A percentile compares a stretch with the other conserved stretches of the same genome.
These are phyloP conservation scores for Takifugu rubripes DNA, from an alignment of 2,797 vertebrate species.

Conservation along the genomic window DNA sequence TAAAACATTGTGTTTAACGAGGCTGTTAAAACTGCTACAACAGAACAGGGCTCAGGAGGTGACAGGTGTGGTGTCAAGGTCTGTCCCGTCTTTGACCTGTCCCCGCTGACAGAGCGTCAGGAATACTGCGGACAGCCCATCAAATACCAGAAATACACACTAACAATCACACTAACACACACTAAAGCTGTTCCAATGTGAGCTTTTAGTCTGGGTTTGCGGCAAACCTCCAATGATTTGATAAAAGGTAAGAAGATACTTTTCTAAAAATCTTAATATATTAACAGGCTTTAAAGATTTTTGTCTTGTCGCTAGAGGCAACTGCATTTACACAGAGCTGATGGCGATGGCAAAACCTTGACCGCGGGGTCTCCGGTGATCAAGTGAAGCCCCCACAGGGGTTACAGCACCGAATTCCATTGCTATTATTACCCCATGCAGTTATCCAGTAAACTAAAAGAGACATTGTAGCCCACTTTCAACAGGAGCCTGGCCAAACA, in stretches of 20 bases:
- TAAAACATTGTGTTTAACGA: slow-evolving; percentile 3
- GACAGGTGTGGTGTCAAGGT: slow-evolving; percentile 43
- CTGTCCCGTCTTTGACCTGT: slow-evolving; percentile 55
- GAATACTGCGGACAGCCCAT: slow-evolving; percentile 12
- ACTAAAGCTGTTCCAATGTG: slow-evolving; percentile 14
- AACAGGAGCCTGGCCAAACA: slow-evolving; percentile 24
- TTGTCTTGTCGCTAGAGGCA: slow-evolving; percentile 16
- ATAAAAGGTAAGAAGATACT: neutral
- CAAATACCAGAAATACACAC: slow-evolving; percentile 46
- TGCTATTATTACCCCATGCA: slow-evolving; percentile 57
- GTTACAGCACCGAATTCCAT: slow-evolving; percentile 50
- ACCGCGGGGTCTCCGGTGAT: slow-evolving; percentile 33
- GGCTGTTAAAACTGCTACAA: slow-evolving; percentile 11
- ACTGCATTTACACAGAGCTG: slow-evolving; percentile 27
- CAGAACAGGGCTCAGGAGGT: slow-evolving; percentile 23
- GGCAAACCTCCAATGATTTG: neutral
- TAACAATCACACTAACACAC: slow-evolving; percentile 39
- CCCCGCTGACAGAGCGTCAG: slow-evolving; percentile 28
- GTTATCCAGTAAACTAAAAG: slow-evolving; percentile 32
- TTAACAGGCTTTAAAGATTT: slow-evolving; percentile 14
- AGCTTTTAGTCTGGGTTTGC: no score
- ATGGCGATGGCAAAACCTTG: slow-evolving; percentile 38
- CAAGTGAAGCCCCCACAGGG: slow-evolving; percentile 23
- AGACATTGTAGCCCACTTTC: slow-evolving; percentile 38
- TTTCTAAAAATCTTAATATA: slow-evolving; percentile 14